Evolutionary conservation across 2,113 vertebrate genomes (phyloP), one percentile per base, ranked within the genome.

Genomic region (Salminus brasiliensis): DNA sequence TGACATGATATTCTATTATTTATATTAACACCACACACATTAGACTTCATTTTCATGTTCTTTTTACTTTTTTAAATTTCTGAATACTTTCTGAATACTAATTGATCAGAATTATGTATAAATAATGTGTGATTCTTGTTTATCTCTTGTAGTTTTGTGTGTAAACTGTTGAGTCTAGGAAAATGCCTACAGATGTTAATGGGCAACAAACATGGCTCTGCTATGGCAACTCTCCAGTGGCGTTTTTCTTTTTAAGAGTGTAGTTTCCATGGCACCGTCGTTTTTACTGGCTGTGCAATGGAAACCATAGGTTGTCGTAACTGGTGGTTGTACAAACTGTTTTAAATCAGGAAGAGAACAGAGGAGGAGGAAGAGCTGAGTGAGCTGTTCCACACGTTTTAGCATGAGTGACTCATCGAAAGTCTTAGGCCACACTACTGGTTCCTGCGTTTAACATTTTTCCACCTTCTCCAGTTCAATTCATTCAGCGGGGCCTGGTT

Each of bases 401-500:
- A 57, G 21, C 25, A 67, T 49, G 30, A n/a, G 52, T 53, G 60
- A 74, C 60, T 76, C 70, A 74, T 2, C 9, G 36, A 53, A 53
- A 41, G 25, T 34, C 66, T 34, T 10, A 71, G 9, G 27, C 66
- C 52, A 67, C 62, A 57, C 60, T 60, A 41, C 21, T 72, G 69
- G 43, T 72, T 79, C 43, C 69, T 66, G n/a, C 63, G 30, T 79
- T 79, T 72, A 66, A 73, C 45, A 32, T 79, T 79, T 79, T 73
- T 79, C 78, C 78, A 66, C 39, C 69, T 45, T 79, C 66, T 72
- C 23, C 45, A 53, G 69, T 72, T 60, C 60, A 45, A 25, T 70
- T 41, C 30, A 53, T 72, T 66, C 69, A 53, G 59, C 63, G 47
- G 78, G 70, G 69, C 36, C 47, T n/a, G 47, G 32, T 53, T 73